Conservation (phyloP, 2,113 vertebrate species). For the Oriolus oriolus region DNA sequence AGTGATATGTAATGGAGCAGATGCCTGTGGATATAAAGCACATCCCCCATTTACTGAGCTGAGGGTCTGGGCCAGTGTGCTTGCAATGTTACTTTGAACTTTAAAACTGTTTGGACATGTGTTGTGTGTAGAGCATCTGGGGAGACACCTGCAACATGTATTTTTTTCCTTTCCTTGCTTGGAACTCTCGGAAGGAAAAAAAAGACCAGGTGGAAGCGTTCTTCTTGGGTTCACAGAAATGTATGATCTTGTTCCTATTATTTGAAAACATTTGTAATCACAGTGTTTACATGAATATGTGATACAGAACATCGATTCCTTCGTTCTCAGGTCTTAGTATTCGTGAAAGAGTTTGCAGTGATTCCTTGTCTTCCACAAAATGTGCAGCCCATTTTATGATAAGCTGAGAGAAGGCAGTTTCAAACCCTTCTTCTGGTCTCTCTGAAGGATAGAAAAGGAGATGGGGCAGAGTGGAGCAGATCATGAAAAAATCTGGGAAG, state of each 20-base stretch:
- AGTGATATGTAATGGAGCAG: not conserved
- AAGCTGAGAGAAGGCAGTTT: not conserved
- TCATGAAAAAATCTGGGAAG: not conserved
- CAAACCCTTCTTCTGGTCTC: not conserved
- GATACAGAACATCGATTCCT: not conserved
- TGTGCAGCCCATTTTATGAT: not conserved
- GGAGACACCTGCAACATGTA: not conserved
- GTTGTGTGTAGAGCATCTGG: not conserved
- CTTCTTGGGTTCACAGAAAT: not conserved
- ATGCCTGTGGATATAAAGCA: not conserved
- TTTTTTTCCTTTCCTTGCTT: not conserved
- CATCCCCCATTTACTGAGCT: not conserved
- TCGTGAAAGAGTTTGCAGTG: not conserved
- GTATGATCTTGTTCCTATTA: not conserved
- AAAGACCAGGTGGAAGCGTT: not conserved
- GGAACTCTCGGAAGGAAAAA: not conserved
- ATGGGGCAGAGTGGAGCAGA: not conserved
- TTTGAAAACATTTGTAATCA: not conserved
- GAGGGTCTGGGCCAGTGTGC: not conserved
- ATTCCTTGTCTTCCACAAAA: not conserved
- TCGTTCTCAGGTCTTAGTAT: not conserved
- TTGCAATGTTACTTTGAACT: not conserved
- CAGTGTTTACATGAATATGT: not conserved
- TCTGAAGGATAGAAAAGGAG: not conserved
- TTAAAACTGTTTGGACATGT: not conserved